These are phyloP conservation scores for Onthophagus sagittarius DNA, from an alignment of 2,888 invertebrate species.

Conservation along the genomic window DNA sequence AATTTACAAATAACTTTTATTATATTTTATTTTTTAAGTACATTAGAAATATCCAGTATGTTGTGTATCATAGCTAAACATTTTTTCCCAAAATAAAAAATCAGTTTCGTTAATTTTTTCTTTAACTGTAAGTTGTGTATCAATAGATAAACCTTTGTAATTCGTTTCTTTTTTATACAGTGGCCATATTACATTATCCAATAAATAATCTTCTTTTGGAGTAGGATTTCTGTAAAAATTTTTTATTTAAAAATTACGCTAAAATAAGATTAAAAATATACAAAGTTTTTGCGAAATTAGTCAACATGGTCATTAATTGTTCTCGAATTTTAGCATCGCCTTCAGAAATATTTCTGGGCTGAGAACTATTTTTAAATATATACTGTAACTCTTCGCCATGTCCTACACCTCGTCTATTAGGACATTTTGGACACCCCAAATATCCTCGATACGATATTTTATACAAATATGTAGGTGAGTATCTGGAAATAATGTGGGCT, in stretches of 20 bases:
- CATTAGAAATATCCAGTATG: not conserved
- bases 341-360: not conserved
- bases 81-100: not conserved
- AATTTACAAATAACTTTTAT: not conserved
- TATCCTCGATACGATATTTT: not conserved
- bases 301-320: not conserved
- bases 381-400: not conserved
- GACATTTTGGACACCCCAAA: not conserved
- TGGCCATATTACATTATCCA: not conserved
- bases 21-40: not conserved
- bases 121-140: not conserved
- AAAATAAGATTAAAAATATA: too few relatives aligned
- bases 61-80: constrained; percentile 2
- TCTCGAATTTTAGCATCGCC: not conserved
- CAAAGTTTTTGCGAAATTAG: constrained; percentile 4
- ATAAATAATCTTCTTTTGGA: not conserved
- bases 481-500: not conserved
- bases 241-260: too few relatives aligned
- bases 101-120: not conserved
- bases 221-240: constrained; percentile 1
- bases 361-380: not conserved
- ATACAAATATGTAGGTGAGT: not conserved
- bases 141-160: not conserved
- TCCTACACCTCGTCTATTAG: not conserved
- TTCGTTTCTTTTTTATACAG: not conserved